Evolutionary conservation across 2,113 vertebrate species (phyloP).

Genomic region (Acrocephalus arundinaceus): DNA sequence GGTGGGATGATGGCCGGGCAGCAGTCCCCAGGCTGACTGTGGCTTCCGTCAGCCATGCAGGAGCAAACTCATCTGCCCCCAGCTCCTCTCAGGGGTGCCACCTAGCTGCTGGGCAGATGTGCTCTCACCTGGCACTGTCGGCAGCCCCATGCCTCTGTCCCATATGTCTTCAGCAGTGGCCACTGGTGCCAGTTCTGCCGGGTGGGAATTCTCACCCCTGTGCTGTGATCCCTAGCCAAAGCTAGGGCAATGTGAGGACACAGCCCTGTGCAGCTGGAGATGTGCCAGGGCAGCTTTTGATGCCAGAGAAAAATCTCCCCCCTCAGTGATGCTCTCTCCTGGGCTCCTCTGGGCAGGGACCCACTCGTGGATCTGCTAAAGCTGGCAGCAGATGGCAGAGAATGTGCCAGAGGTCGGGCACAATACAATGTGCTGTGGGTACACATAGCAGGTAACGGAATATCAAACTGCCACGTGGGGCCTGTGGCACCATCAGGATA

Average conservation of each 20-base stretch:
- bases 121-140: not conserved
- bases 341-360: not conserved
- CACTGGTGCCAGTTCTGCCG: rapidly evolving
- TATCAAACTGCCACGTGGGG: rapidly evolving
- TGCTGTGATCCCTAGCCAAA: not conserved
- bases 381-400: not conserved
- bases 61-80: not conserved
- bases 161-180: not conserved
- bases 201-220: not conserved
- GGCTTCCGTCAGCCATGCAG: rapidly evolving
- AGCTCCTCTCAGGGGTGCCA: not conserved
- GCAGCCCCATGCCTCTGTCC: too few relatives aligned
- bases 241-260: rapidly evolving
- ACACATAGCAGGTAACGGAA: not conserved
- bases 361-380: not conserved
- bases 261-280: not conserved
- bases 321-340: not conserved
- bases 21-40: not conserved
- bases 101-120: not conserved
- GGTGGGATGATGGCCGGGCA: not conserved
- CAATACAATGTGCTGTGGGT: not conserved
- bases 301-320: not conserved
- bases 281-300: not conserved
- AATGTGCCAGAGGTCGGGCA: not conserved
- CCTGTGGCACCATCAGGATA: not conserved